A percentile compares a stretch with the other conserved stretches of the same genome.
Conservation (phyloP, 1,140 invertebrate genomes). For the Muscidifurax raptorellus region DNA sequence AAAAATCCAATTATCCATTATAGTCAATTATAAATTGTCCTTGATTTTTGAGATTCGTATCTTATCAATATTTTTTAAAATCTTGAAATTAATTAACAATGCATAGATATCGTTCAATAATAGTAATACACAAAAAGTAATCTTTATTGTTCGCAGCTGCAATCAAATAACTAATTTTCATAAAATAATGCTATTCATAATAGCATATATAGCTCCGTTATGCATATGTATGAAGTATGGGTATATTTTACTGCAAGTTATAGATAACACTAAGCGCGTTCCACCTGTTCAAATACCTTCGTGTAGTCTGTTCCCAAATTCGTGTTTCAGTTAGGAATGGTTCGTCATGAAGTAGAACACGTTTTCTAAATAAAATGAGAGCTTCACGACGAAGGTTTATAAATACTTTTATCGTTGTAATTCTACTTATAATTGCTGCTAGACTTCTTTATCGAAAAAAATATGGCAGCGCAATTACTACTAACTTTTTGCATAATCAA, state of each 20-base stretch:
- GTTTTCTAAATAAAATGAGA: slow-evolving; percentile 5
- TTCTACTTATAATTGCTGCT: neutral
- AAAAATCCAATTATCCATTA: no score
- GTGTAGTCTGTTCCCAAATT: neutral
- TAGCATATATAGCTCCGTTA: neutral
- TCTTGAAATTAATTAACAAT: no score
- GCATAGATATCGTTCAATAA: no score
- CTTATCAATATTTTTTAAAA: no score
- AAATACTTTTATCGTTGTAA: neutral
- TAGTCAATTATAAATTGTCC: no score
- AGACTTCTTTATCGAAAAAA: neutral
- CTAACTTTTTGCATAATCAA: neutral
- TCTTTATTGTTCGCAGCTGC: no score
- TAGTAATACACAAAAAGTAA: no score
- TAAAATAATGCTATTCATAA: neutral
- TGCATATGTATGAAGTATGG: neutral
- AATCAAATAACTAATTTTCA: no score
- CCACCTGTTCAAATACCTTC: slow-evolving; percentile 21
- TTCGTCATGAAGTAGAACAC: neutral
- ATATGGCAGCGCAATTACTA: neutral
- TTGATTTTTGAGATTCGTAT: no score
- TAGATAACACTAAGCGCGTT: neutral
- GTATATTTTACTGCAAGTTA: neutral
- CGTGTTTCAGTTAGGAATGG: slow-evolving; percentile 2
- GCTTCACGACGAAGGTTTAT: neutral